Conservation (phyloP, 2,113 vertebrate species). For the Mesoclemmys tuberculata region DNA sequence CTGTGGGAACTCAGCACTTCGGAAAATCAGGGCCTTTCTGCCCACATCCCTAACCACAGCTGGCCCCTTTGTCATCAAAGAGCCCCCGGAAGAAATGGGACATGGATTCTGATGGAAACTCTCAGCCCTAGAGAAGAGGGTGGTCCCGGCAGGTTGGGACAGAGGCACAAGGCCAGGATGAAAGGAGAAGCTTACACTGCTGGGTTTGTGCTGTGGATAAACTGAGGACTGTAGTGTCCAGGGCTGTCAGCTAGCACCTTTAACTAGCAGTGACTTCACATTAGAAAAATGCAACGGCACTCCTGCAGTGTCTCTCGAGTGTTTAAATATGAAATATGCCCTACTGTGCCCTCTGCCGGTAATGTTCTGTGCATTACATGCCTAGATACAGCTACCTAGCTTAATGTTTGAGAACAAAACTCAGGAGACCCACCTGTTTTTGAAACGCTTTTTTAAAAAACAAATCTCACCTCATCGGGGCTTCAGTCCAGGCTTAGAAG, state of each 20-base stretch:
- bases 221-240: neutral
- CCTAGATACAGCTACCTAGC: neutral
- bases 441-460: neutral
- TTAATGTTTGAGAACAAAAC: too few relatives aligned
- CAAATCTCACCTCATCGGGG: neutral
- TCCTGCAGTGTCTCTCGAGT: neutral
- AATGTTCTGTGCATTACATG: neutral
- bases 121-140: neutral
- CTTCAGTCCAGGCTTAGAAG: neutral
- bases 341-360: neutral
- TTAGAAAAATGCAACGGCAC: neutral
- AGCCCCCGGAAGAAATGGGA: neutral
- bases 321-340: neutral
- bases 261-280: neutral
- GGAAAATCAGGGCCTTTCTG: neutral
- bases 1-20: neutral
- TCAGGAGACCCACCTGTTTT: neutral
- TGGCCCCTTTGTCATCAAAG: neutral
- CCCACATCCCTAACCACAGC: neutral
- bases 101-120: neutral
- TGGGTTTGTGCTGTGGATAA: neutral
- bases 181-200: neutral
- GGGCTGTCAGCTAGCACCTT: neutral
- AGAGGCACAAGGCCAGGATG: neutral
- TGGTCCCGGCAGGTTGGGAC: neutral